A percentile compares a stretch with the other conserved stretches of the same genome.
Evolutionary conservation across 2,113 vertebrate species (phyloP).

Genomic region (Pleuronectes platessa): DNA sequence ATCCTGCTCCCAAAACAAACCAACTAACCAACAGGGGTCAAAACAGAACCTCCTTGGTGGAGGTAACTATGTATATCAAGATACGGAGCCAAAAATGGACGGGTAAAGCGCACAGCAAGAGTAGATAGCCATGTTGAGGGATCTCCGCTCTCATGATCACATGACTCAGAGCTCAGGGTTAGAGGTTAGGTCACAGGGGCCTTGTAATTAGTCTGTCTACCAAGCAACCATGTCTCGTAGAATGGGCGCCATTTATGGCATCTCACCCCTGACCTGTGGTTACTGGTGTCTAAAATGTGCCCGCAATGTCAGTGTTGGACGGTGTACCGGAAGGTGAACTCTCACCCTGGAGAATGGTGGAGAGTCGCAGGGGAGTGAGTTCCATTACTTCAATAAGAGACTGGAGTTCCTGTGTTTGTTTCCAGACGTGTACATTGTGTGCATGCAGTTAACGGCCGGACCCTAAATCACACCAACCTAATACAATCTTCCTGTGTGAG

Average conservation of each 20-base stretch:
- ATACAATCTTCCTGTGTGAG: background rate
- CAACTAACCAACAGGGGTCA: too few species aligned
- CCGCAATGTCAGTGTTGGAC: conserved; percentile 31
- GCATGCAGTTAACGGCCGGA: background rate
- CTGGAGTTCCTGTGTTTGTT: conserved; percentile 19
- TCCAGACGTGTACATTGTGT: conserved; percentile 2
- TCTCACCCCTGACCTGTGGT: conserved; percentile 75
- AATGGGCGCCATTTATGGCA: conserved; percentile 70
- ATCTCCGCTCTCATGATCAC: conserved; percentile 29
- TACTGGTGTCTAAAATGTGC: conserved; percentile 69
- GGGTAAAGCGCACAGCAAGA: too few species aligned
- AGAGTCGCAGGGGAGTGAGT: conserved; percentile 4
- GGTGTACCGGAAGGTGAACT: conserved; percentile 43
- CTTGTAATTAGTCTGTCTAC: conserved; percentile 71
- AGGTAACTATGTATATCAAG: too few species aligned
- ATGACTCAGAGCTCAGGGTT: conserved; percentile 57
- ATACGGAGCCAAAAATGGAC: too few species aligned
- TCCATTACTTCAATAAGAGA: conserved; percentile 6
- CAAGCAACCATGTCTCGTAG: conserved; percentile 63
- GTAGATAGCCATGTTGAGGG: background rate
- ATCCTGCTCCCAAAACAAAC: too few species aligned
- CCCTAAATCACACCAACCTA: conserved; percentile 11
- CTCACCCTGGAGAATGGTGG: conserved; percentile 33
- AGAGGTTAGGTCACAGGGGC: conserved; percentile 78
- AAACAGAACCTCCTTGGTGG: background rate